Evolutionary conservation across 2,113 vertebrate genomes (phyloP), one percentile per base, ranked within the genome.

Genomic region (Regulus satrapa): DNA sequence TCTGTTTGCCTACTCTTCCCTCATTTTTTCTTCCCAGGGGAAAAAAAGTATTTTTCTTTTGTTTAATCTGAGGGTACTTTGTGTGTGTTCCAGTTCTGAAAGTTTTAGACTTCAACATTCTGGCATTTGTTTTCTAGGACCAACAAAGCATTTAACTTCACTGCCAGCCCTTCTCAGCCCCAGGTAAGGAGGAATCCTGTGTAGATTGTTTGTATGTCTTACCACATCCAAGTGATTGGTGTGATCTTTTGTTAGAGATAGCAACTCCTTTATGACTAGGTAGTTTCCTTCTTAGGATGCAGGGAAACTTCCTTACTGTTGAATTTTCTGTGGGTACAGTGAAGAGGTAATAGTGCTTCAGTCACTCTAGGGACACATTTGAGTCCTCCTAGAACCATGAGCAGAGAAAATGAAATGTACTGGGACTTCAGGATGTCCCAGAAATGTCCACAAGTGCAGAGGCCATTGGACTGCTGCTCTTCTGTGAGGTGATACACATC

Each of bases 141-240:
- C 43, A 96, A 97, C 58, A 95, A 95, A 91, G 94, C 97, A 75
- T 98, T 98, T 82, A 97, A 87, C 59, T 98, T 98, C 96, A 98
- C 96, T 91, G 98, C 98, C 95, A 98, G 98, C 52, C 98, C 98
- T 51, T 98, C 98, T 63, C 98, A 98, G 88, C 98, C 98, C 49
- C 98, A 98, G 98, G 98, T 98, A 97, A 97, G 97, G 73, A 46
- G 82, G 26, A 49, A 19, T 58, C 59, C 41, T 93, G 14, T 19
- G 15, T 46, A 49, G 28, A 7, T 81, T 52, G 14, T 26, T 82
- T 67, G 8, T 43, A 14, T 66, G 14, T 87, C 19, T 72, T 63
- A 8, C 43, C 14, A 28, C 19, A 58, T 73, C 4, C 31, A 69
- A 79, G 58, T 55, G n/a, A 14, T 51, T 66, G 38, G 38, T 32